phyloP scores from a whole-genome alignment of 1,140 invertebrate genomes.

The Bacillus rossius region DNA sequence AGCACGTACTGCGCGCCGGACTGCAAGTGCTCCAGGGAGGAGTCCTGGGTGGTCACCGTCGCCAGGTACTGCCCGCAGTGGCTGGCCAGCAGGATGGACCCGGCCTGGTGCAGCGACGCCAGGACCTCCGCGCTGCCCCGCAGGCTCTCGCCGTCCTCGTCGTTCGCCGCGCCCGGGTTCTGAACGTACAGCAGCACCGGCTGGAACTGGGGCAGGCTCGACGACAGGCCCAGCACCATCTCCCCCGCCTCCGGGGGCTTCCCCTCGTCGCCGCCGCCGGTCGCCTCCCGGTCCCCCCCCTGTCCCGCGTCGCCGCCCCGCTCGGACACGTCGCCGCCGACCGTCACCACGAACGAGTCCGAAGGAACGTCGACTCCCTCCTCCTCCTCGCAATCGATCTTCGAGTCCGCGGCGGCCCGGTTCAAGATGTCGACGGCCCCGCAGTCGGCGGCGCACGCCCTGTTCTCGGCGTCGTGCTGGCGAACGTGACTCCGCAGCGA shows the following conservation, averaged over 20 bases:
- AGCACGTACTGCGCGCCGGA: neutral
- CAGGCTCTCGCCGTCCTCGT: neutral
- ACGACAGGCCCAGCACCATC: too few relatives aligned
- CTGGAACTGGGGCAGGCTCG: neutral
- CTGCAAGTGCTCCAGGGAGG: neutral
- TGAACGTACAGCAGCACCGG: conserved; percentile 9
- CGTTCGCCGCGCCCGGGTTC: neutral
- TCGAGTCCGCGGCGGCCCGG: neutral
- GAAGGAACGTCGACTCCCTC: neutral
- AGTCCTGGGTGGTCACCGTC: neutral
- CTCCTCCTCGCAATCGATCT: neutral
- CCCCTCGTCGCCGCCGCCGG: too few relatives aligned
- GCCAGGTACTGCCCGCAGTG: conserved; percentile 3
- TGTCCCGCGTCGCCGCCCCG: too few relatives aligned
- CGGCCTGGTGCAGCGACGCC: neutral
- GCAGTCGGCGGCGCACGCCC: neutral
- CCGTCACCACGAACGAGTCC: too few relatives aligned
- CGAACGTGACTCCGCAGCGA: conserved; percentile 36
- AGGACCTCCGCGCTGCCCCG: conserved; percentile 3
- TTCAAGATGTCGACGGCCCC: neutral
- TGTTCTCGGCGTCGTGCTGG: conserved; percentile 24
- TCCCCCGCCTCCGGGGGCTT: too few relatives aligned
- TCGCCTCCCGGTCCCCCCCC: too few relatives aligned
- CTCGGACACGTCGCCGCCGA: too few relatives aligned
- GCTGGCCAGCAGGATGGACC: conserved; percentile 2